Base-by-base conservation (phyloP, 2,888 invertebrate genomes). In the Drosophila parthenogenetica region DNA sequence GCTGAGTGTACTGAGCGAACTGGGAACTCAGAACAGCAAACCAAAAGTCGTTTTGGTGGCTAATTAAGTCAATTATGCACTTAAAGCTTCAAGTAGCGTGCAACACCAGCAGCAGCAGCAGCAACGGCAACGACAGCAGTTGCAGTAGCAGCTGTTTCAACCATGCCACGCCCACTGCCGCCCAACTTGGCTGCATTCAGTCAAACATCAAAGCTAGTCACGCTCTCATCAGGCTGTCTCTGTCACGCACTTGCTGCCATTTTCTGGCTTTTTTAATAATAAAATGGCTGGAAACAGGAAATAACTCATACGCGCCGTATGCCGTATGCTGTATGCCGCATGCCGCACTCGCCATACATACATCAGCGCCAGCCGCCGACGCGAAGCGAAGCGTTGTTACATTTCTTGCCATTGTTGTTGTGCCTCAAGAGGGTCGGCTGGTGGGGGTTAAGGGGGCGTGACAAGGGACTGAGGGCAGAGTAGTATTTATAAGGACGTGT, bases 11-110 rank as follows among this genome's bases (percentile, higher is more conserved):
- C n/a, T n/a, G n/a, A n/a, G n/a, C n/a, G 19, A 32, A 16, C 46
- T 11, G 29, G 5, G 29, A 32, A 29, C 19, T 14, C n/a, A 3
- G 45, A 16, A 37, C 22, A 25, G 46, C 45, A 45, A 64, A 63
- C 61, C 80, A 68, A 86, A 84, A 70, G 79, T 71, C 85, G 85
- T 84, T 87, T 84, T 79, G 82, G 87, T 79, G 79, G 83, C 83
- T 83, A 83, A 83, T 83, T 83, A 83, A 83, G 87, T 87, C 83
- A 83, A 83, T 83, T 83, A 87, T 87, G 83, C 87, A 84, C 83
- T 83, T 83, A 79, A 75, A 65, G 87, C 77, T 67, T 81, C 81
- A 84, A 83, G 83, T 84, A 73, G 87, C 83, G 81, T 87, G 77
- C 84, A 69, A 60, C 87, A 71, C 58, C 67, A 67, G 51, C 53